These are phyloP conservation scores for Rutilus rutilus DNA, from an alignment of 2,113 vertebrate genomes.

Conservation along the genomic window DNA sequence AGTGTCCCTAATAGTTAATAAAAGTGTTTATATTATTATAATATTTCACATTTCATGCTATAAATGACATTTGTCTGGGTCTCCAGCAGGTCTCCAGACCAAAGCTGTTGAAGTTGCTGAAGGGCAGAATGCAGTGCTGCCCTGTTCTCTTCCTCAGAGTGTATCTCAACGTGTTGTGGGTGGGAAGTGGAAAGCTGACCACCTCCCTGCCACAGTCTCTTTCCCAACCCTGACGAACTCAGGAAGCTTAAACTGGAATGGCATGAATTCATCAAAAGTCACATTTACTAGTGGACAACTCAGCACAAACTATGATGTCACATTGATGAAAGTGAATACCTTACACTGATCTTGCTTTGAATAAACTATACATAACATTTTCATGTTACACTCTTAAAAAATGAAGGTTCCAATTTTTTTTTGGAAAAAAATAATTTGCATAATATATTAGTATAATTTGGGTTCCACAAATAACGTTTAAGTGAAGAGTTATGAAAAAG, in stretches of 20 bases:
- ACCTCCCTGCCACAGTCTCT: no score
- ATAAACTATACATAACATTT: not conserved
- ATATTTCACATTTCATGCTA: not conserved
- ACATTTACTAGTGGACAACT: not conserved
- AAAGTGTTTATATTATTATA: not conserved
- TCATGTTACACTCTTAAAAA: not conserved
- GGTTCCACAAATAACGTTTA: not conserved
- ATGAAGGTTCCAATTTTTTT: no score
- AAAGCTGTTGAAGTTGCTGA: not conserved
- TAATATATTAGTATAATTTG: no score
- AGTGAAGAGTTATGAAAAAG: no score
- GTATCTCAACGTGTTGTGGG: not conserved
- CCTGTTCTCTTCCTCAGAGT: conserved; percentile 17
- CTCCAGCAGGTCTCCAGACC: conserved; percentile 19
- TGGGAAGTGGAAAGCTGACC: not conserved
- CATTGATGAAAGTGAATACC: conserved; percentile 8
- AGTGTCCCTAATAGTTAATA: not conserved
- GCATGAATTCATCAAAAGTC: not conserved
- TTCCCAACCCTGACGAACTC: not conserved
- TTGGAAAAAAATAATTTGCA: no score
- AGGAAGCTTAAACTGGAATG: conserved; percentile 6
- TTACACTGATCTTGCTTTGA: not conserved
- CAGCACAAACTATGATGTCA: conserved; percentile 5
- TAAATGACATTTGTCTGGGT: not conserved
- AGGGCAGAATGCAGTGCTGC: not conserved